These are phyloP conservation scores for Diarsia brunnea DNA, from an alignment of 2,888 invertebrate species.

Conservation along the genomic window DNA sequence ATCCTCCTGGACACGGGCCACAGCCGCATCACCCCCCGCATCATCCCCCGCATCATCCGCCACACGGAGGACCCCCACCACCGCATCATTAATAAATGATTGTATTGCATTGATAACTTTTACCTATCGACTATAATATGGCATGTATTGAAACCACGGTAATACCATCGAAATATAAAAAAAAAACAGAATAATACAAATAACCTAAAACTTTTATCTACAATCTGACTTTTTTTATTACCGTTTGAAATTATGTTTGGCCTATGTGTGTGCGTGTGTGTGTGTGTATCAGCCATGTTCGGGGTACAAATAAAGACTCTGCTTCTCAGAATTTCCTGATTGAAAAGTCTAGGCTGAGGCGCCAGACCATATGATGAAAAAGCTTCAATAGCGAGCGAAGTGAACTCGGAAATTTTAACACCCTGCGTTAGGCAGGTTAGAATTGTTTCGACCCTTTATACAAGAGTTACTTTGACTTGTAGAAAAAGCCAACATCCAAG, in stretches of 20 bases:
- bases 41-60: conserved; percentile 47
- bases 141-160: background rate
- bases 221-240: background rate
- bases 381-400: no score
- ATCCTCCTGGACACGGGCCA: conserved; percentile 57
- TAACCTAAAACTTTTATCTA: background rate
- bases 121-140: background rate
- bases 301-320: background rate
- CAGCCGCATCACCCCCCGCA: conserved; percentile 61
- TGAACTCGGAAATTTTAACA: no score
- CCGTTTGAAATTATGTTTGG: background rate
- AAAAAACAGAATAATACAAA: background rate
- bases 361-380: no score
- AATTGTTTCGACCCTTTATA: no score
- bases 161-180: background rate
- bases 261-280: no score
- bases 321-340: background rate
- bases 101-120: background rate
- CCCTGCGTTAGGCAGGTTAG: no score
- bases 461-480: no score
- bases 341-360: no score
- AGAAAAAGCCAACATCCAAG: no score
- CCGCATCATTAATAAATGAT: conserved; percentile 3
- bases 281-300: background rate
- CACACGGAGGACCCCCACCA: conserved; percentile 23